Evolutionary conservation across 2,113 vertebrate genomes (phyloP), one percentile per base, ranked within the genome.

Genomic region (Podarcis muralis): DNA sequence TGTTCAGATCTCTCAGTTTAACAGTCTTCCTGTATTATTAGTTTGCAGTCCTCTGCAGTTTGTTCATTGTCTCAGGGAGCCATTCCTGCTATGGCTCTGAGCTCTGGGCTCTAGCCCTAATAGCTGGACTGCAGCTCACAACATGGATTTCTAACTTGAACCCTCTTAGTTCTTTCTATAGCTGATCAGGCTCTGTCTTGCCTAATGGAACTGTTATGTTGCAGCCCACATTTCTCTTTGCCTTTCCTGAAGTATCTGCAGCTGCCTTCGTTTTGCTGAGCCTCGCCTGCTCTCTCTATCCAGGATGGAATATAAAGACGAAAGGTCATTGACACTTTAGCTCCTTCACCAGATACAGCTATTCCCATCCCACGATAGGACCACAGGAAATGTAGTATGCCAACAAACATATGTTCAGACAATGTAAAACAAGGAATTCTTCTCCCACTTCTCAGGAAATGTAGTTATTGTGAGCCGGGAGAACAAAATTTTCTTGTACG

Each of bases 401-500:
- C 69, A 69, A 40, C 66, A 87, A 79, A 79, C 76, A 80, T 80
- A 35, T 65, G 16, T 69, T 79, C 40, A 87, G 35, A 80, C 62
- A 87, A 69, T 79, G 76, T 69, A 79, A 86, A 86, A 78, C 85
- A 69, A 86, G n/a, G 65, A 87, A 37, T 69, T 5, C 62, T 48
- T 32, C 30, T 40, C 43, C 43, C 23, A 18, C 59, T 62, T 74
- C 6, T 68, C 85, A 87, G 75, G 76, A 87, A 87, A 68, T 66
- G 65, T 6, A 68, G 20, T 78, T 78, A 43, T 4, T 32, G 59
- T 57, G 40, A 87, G 66, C 43, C 12, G 79, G 65, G 40, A 69
- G 57, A 87, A 11, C 9, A 30, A 87, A 5, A 6, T 53, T 48
- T 77, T 78, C n/a, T 69, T 13, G 15, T 69, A 87, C 25, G 62